phyloP scores from a whole-genome alignment of 2,797 vertebrate species.

The Peromyscus aztecus region DNA sequence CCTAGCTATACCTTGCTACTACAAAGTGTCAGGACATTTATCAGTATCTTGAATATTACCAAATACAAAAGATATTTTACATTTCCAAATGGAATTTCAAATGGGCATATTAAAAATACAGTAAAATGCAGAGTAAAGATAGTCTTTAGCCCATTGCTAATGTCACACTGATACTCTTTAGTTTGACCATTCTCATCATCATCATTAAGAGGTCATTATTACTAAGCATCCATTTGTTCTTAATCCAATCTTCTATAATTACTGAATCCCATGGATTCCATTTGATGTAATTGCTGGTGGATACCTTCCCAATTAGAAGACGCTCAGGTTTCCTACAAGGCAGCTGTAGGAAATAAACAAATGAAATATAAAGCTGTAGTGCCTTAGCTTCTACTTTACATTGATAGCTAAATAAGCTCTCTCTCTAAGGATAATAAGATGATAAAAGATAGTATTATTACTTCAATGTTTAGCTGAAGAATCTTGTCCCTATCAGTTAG shows the following conservation, averaged over 20 bases:
- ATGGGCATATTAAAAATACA: not conserved
- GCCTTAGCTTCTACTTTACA: not conserved
- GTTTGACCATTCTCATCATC: conserved; percentile 26
- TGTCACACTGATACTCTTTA: conserved; percentile 50
- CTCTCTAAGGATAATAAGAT: conserved; percentile 10
- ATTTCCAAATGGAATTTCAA: conserved; percentile 24
- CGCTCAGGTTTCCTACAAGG: conserved; percentile 64
- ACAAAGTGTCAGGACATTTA: not conserved
- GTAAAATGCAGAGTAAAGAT: not conserved
- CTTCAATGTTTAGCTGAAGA: conserved; percentile 12
- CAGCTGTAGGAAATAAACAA: conserved; percentile 68
- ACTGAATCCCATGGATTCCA: conserved; percentile 69
- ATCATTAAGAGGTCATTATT: conserved; percentile 68
- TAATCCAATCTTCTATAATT: conserved; percentile 71
- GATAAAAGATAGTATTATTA: not conserved
- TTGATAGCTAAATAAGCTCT: conserved; percentile 14
- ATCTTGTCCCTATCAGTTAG: not conserved
- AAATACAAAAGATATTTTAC: conserved; percentile 33
- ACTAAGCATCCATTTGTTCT: conserved; percentile 59
- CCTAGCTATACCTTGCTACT: not conserved
- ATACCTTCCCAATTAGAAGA: conserved; percentile 76
- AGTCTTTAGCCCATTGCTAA: conserved; percentile 39
- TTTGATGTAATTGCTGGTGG: conserved; percentile 75
- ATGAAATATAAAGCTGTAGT: conserved; percentile 48
- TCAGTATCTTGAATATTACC: conserved; percentile 1